Evolutionary conservation across 53 echinoderm and acorn worm species (phyloP).

Genomic region (Echinometra lucunter): DNA sequence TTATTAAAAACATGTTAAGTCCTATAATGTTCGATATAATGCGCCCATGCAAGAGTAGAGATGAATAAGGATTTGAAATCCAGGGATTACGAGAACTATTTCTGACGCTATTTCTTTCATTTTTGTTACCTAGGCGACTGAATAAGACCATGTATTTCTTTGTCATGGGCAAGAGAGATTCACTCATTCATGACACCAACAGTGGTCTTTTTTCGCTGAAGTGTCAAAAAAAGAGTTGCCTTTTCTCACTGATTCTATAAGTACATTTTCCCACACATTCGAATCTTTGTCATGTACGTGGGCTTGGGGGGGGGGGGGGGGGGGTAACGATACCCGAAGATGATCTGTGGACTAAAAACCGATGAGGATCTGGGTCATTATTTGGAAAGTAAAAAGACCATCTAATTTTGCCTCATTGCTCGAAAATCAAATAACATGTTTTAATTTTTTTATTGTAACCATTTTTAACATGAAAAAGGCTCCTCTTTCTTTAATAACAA

Average conservation of each 20-base stretch:
- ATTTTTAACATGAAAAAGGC: too few species aligned
- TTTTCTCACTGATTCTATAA: not conserved
- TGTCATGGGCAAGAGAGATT: slow-evolving; percentile 3
- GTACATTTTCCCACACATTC: slow-evolving; percentile 26
- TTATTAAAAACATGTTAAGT: not conserved
- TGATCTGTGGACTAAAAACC: not conserved
- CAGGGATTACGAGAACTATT: not conserved
- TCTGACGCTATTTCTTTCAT: not conserved
- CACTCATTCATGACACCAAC: slow-evolving; percentile 16
- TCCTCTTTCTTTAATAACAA: too few species aligned
- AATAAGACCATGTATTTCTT: not conserved
- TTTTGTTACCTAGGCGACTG: not conserved
- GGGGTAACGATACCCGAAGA: not conserved
- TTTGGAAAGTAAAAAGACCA: too few species aligned
- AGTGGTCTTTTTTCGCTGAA: not conserved
- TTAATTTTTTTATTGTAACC: too few species aligned
- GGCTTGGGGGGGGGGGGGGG: not conserved
- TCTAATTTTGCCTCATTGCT: too few species aligned
- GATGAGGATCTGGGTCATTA: too few species aligned
- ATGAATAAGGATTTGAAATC: not conserved
- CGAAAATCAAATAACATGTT: too few species aligned
- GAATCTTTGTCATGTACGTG: not conserved
- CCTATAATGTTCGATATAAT: not conserved
- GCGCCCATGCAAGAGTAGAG: not conserved
- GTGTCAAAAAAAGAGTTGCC: not conserved